Percentiles rank a stretch among this genome's conserved stretches.
These are phyloP conservation scores for Polyergus mexicanus DNA, from an alignment of 1,140 invertebrate species.

Conservation along the genomic window DNA sequence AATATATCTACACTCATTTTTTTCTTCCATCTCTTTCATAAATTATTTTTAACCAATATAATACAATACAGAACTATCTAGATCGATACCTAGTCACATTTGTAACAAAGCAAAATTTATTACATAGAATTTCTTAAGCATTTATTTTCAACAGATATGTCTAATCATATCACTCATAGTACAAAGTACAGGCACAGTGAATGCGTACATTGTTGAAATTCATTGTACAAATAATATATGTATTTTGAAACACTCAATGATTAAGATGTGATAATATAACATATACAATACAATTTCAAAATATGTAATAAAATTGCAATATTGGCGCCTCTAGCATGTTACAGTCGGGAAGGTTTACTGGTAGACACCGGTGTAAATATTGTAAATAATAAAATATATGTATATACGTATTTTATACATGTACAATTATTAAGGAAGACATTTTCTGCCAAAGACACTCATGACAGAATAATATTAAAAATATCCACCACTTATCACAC, in stretches of 20 bases:
- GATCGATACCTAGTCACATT: background rate
- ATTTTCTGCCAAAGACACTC: background rate
- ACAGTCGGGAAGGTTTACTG: background rate
- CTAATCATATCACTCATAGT: background rate
- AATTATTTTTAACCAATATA: background rate
- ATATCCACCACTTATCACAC: background rate
- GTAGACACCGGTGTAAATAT: background rate
- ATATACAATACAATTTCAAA: background rate
- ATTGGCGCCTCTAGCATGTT: background rate
- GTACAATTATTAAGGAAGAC: slow-evolving; percentile 16
- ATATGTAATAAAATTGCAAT: background rate
- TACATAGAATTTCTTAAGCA: slow-evolving; percentile 7
- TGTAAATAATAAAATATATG: background rate
- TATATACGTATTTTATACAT: background rate
- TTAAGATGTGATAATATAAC: slow-evolving; percentile 1
- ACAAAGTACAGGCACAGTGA: background rate
- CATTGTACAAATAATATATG: slow-evolving; percentile 1
- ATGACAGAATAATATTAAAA: slow-evolving; percentile 2
- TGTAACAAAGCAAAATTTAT: background rate
- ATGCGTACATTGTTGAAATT: background rate
- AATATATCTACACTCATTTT: background rate
- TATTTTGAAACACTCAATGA: slow-evolving; percentile 8
- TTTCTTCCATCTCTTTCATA: background rate
- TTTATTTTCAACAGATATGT: background rate
- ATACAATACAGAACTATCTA: background rate